Percentiles rank a stretch among this genome's conserved stretches.
Conservation (phyloP, 2,888 invertebrate species). For the Ectemnius continuus region DNA sequence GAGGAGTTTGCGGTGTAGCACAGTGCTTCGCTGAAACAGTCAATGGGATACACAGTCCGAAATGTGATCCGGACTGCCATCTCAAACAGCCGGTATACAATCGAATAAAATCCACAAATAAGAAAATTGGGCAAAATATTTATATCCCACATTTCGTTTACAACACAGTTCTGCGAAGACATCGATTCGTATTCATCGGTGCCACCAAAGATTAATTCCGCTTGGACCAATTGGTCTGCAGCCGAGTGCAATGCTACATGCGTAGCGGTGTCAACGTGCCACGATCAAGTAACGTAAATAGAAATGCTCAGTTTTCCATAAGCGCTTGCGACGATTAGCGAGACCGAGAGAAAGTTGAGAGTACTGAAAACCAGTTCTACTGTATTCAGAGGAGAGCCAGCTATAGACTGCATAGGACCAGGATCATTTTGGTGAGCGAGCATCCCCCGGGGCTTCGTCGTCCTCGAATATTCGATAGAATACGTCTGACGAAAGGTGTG, state of each 20-base stretch:
- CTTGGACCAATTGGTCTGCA: slow-evolving; percentile 75
- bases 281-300: slow-evolving; percentile 75
- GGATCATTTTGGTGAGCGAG: slow-evolving; percentile 75
- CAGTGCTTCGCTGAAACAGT: slow-evolving; percentile 70
- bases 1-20: slow-evolving; percentile 76
- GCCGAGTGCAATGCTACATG: slow-evolving; percentile 65
- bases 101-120: not conserved
- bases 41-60: slow-evolving; percentile 71
- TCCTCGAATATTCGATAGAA: slow-evolving; percentile 5
- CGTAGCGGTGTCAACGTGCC: slow-evolving; percentile 70
- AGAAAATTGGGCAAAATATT: too few relatives aligned
- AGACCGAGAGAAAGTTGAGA: not conserved
- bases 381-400: slow-evolving; percentile 69
- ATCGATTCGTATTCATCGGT: slow-evolving; percentile 67
- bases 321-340: not conserved
- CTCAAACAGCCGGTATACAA: slow-evolving; percentile 72
- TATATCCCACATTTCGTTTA: too few relatives aligned
- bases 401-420: slow-evolving; percentile 76
- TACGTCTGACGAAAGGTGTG: slow-evolving; percentile 29
- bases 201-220: slow-evolving; percentile 68
- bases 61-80: slow-evolving; percentile 73
- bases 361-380: slow-evolving; percentile 1
- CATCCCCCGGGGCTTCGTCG: slow-evolving; percentile 3
- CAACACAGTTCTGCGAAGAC: slow-evolving; percentile 74
- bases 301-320: slow-evolving; percentile 3